Percentiles rank a stretch among this genome's conserved stretches.
Evolutionary conservation across 1,140 invertebrate genomes (phyloP).

Genomic region (Zaprionus nigranus): DNA sequence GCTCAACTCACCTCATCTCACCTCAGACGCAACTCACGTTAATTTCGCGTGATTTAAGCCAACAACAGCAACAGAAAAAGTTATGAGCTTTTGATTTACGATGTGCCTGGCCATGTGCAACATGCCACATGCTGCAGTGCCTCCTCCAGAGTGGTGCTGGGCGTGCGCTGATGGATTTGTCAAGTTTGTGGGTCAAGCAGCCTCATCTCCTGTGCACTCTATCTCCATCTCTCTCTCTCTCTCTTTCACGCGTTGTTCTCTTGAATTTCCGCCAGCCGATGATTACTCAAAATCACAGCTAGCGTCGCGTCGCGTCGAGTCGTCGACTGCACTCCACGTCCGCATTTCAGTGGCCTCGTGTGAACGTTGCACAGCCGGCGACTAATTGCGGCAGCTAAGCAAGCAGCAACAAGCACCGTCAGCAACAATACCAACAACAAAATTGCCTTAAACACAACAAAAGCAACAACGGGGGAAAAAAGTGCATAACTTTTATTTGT

Average conservation of each 20-base stretch:
- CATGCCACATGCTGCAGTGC: slow-evolving; percentile 20
- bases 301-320: slow-evolving; percentile 1
- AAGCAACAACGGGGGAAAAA: slow-evolving; percentile 28
- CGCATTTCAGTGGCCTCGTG: slow-evolving; percentile 50
- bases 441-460: slow-evolving; percentile 12
- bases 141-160: slow-evolving; percentile 23
- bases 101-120: slow-evolving; percentile 49
- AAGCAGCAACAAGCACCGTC: slow-evolving; percentile 17
- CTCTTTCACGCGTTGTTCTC: slow-evolving; percentile 24
- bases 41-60: slow-evolving; percentile 54
- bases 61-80: slow-evolving; percentile 64
- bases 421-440: slow-evolving; percentile 21
- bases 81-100: slow-evolving; percentile 81
- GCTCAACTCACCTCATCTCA: background rate
- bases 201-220: slow-evolving; percentile 1
- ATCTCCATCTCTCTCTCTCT: slow-evolving; percentile 4
- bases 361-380: slow-evolving; percentile 58
- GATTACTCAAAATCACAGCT: slow-evolving; percentile 81
- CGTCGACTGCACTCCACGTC: slow-evolving; percentile 1
- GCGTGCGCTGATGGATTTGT: slow-evolving; percentile 78
- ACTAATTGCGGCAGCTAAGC: slow-evolving; percentile 69
- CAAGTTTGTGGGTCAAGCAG: slow-evolving; percentile 75
- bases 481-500: slow-evolving; percentile 26
- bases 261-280: slow-evolving; percentile 68
- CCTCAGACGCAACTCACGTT: slow-evolving; percentile 26